A percentile compares a stretch with the other conserved stretches of the same genome.
Evolutionary conservation across 2,888 invertebrate species (phyloP).

Genomic region (Drosophila demipolita): DNA sequence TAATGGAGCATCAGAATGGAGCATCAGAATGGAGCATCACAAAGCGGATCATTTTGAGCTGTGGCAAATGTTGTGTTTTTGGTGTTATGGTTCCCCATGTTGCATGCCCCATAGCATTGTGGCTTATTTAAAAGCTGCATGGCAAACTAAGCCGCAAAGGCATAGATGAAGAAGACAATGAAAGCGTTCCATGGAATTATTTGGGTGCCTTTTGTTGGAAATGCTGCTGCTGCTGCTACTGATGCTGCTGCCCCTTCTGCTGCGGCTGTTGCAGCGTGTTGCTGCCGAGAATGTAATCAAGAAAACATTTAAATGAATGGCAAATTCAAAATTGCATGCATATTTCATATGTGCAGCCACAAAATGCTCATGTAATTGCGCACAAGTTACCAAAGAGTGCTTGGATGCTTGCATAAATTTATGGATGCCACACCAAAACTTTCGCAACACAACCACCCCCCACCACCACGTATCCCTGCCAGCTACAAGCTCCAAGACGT

Average conservation of each 20-base stretch:
- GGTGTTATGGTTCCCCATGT: constrained; percentile 31
- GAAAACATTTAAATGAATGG: constrained; percentile 78
- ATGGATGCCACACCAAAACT: constrained; percentile 54
- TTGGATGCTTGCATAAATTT: constrained; percentile 67
- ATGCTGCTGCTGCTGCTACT: constrained; percentile 11
- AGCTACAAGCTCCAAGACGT: constrained; percentile 13
- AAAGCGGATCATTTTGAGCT: neutral
- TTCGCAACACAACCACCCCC: constrained; percentile 27
- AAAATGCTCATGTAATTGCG: constrained; percentile 75
- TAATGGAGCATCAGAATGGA: neutral
- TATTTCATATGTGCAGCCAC: constrained; percentile 77
- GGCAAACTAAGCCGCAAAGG: constrained; percentile 59
- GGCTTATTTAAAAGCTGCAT: constrained; percentile 66
- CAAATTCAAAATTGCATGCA: constrained; percentile 78
- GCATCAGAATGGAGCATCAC: constrained; percentile 25
- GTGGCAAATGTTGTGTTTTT: constrained; percentile 12
- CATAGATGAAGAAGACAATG: constrained; percentile 62
- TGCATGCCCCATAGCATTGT: constrained; percentile 62
- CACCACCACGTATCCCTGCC: neutral
- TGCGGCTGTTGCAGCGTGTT: constrained; percentile 25
- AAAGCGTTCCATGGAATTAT: constrained; percentile 67
- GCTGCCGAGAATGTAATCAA: constrained; percentile 70
- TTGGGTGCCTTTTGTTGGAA: constrained; percentile 47
- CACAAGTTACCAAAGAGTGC: constrained; percentile 46
- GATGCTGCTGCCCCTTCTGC: constrained; percentile 10